A percentile compares a stretch with the other conserved stretches of the same genome.
Conservation (phyloP, 2,888 invertebrate species). For the Thumatha senex region DNA sequence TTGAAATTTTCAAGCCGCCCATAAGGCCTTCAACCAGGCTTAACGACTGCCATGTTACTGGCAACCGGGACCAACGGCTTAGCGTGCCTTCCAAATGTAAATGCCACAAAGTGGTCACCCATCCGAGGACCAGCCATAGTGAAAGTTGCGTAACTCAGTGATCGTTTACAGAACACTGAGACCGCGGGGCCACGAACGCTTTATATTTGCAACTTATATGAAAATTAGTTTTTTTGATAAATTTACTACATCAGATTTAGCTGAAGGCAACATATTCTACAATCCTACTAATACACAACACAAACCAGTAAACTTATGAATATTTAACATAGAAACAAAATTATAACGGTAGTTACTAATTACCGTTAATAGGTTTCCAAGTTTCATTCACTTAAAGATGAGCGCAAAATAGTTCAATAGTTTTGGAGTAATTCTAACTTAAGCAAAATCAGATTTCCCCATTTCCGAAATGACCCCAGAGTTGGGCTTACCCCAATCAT, state of each 20-base stretch:
- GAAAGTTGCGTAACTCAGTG: too few species aligned
- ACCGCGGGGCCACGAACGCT: too few species aligned
- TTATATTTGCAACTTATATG: background rate
- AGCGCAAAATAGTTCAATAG: background rate
- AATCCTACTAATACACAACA: background rate
- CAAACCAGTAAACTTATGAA: background rate
- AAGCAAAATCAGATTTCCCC: too few species aligned
- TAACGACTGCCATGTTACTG: too few species aligned
- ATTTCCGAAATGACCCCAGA: background rate
- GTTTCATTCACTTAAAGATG: background rate
- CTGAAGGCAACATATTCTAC: background rate
- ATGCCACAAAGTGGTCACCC: too few species aligned
- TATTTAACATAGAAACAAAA: background rate
- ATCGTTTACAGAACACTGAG: too few species aligned
- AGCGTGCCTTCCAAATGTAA: too few species aligned
- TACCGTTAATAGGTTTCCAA: background rate
- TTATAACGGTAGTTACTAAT: background rate
- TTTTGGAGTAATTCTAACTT: background rate
- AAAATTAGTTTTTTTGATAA: background rate
- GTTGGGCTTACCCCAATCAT: background rate
- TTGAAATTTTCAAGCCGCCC: too few species aligned
- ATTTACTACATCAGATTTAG: background rate
- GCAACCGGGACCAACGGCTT: too few species aligned
- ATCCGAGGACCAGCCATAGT: too few species aligned
- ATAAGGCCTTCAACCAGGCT: too few species aligned